These are phyloP conservation scores for Callinectes sapidus DNA, from an alignment of 2,888 invertebrate genomes.

Conservation along the genomic window DNA sequence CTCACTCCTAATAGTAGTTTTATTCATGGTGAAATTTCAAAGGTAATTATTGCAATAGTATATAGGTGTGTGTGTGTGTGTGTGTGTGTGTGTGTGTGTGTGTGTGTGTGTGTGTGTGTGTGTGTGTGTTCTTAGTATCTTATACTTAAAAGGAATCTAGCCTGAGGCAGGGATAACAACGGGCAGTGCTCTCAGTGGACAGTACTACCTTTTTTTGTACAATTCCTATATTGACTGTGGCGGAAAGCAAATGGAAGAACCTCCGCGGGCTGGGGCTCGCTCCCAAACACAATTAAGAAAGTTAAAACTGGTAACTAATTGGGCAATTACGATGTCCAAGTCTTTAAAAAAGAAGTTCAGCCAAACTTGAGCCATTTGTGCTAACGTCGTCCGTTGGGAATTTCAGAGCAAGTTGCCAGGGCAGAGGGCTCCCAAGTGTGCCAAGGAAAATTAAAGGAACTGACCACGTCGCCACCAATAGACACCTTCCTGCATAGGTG, in stretches of 20 bases:
- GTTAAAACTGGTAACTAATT: constrained; percentile 47
- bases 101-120: too few relatives aligned
- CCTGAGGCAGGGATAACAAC: too few relatives aligned
- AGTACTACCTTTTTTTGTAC: neutral
- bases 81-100: too few relatives aligned
- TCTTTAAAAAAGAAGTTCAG: constrained; percentile 40
- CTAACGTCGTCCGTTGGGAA: constrained; percentile 4
- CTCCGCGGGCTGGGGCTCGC: neutral
- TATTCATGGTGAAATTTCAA: too few relatives aligned
- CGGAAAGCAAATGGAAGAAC: neutral
- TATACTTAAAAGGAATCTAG: too few relatives aligned
- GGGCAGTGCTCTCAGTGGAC: neutral
- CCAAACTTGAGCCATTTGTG: constrained; percentile 45
- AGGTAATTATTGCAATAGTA: too few relatives aligned
- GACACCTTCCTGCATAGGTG: neutral
- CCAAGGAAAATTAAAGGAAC: neutral
- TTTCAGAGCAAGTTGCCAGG: neutral
- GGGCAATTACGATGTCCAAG: constrained; percentile 44
- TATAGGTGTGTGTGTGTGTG: too few relatives aligned
- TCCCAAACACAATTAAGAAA: constrained; percentile 24
- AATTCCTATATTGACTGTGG: neutral
- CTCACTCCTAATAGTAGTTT: too few relatives aligned
- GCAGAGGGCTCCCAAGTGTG: neutral
- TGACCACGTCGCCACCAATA: neutral
- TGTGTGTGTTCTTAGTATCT: too few relatives aligned